Evolutionary conservation across 2,113 vertebrate species (phyloP).

Genomic region (Leuciscus idus): DNA sequence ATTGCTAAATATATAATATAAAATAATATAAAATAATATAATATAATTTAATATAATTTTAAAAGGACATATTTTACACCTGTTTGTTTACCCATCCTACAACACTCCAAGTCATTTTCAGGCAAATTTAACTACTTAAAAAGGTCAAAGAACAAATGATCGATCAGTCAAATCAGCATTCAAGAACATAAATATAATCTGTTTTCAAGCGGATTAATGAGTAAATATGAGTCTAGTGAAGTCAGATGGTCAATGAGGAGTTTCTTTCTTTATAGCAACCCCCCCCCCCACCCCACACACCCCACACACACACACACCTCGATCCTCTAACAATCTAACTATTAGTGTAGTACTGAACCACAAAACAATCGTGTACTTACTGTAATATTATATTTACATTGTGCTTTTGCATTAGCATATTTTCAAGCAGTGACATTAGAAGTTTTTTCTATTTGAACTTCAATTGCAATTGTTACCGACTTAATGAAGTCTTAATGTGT

Average conservation of each 20-base stretch:
- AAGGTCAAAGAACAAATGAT: not conserved
- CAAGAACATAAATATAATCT: not conserved
- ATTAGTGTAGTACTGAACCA: not conserved
- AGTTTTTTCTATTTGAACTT: not conserved
- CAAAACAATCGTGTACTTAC: not conserved
- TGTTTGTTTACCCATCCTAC: not conserved
- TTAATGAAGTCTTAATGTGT: not conserved
- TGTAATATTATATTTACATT: not conserved
- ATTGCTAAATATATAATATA: not conserved
- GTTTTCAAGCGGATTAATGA: slow-evolving; percentile 18
- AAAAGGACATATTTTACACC: not conserved
- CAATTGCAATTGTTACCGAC: not conserved
- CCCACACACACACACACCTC: not conserved
- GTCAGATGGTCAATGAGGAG: slow-evolving; percentile 55
- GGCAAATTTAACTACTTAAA: not conserved
- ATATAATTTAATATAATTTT: not conserved
- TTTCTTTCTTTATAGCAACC: slow-evolving; percentile 31
- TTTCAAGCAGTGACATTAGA: not conserved
- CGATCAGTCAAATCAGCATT: not conserved
- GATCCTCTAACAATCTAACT: not conserved
- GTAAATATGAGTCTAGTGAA: slow-evolving; percentile 38
- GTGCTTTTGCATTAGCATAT: not conserved
- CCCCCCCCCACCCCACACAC: too few relatives aligned
- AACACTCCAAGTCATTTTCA: not conserved
- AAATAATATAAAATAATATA: too few relatives aligned